phyloP scores from a whole-genome alignment of 2,113 vertebrate species.

The Cnemophilus loriae region DNA sequence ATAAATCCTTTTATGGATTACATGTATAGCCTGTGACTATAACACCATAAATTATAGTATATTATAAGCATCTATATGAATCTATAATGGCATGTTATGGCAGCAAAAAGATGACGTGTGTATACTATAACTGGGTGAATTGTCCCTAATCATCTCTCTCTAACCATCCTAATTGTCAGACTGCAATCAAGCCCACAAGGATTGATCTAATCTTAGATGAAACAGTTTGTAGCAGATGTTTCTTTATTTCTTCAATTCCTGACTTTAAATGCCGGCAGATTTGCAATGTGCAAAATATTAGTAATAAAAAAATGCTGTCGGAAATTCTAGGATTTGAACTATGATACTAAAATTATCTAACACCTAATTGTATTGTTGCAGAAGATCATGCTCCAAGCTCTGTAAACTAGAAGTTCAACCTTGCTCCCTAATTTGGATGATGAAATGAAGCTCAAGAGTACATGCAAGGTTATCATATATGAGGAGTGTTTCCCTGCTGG shows the following conservation, averaged over 20 bases:
- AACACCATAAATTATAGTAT: conserved; percentile 12
- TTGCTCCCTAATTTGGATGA: neutral
- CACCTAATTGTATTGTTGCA: neutral
- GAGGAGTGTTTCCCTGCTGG: neutral
- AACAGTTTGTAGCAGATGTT: conserved; percentile 44
- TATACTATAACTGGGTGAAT: conserved; percentile 14
- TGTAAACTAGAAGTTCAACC: neutral
- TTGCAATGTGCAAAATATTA: neutral
- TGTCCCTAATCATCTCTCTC: conserved; percentile 32
- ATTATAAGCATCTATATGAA: conserved; percentile 18
- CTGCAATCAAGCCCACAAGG: conserved; percentile 32
- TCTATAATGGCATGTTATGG: conserved; percentile 32
- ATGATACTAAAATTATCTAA: neutral
- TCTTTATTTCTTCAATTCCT: conserved; percentile 5
- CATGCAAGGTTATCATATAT: neutral
- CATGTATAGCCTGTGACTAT: neutral
- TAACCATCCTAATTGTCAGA: conserved; percentile 42
- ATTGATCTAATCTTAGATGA: conserved; percentile 33
- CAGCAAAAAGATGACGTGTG: conserved; percentile 6
- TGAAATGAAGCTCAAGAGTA: neutral
- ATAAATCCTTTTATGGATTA: conserved; percentile 17
- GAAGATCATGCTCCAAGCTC: neutral
- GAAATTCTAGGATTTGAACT: neutral
- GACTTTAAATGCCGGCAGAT: neutral
- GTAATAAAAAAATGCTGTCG: neutral